Conservation (phyloP, 2,113 vertebrate species). For the Sceloporus tristichus region DNA sequence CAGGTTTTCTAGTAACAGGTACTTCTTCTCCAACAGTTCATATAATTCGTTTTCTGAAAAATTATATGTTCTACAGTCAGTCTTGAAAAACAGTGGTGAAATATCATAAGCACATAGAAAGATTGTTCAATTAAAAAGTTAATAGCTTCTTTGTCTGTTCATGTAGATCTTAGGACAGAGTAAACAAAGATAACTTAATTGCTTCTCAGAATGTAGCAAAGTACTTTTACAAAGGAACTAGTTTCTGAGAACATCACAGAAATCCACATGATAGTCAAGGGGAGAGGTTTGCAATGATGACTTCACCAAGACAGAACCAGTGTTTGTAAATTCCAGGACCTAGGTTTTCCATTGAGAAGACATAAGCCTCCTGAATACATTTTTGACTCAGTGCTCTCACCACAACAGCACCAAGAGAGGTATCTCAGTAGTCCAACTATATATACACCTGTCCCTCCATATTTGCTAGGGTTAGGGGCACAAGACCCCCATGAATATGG, state of each 20-base stretch:
- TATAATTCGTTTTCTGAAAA: slow-evolving; percentile 14
- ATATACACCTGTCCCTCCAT: no score
- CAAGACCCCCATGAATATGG: no score
- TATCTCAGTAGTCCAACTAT: background rate
- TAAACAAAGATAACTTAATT: background rate
- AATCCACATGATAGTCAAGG: no score
- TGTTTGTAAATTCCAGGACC: background rate
- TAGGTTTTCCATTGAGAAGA: background rate
- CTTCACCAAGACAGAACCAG: background rate
- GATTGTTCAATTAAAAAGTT: background rate
- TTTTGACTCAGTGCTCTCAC: background rate
- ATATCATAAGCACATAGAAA: background rate
- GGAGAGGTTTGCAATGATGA: background rate
- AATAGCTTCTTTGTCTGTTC: background rate
- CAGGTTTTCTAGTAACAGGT: background rate
- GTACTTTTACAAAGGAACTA: no score
- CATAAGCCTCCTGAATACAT: background rate
- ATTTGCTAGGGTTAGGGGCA: no score
- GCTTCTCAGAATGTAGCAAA: background rate
- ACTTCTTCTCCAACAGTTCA: slow-evolving; percentile 21
- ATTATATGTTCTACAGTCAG: slow-evolving; percentile 3
- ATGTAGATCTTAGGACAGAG: background rate
- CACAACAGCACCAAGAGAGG: background rate
- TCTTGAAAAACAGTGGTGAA: background rate
- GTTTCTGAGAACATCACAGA: no score